Evolutionary conservation across 2,113 vertebrate genomes (phyloP), one percentile per base, ranked within the genome.

Genomic region (Apodemus speciosus): DNA sequence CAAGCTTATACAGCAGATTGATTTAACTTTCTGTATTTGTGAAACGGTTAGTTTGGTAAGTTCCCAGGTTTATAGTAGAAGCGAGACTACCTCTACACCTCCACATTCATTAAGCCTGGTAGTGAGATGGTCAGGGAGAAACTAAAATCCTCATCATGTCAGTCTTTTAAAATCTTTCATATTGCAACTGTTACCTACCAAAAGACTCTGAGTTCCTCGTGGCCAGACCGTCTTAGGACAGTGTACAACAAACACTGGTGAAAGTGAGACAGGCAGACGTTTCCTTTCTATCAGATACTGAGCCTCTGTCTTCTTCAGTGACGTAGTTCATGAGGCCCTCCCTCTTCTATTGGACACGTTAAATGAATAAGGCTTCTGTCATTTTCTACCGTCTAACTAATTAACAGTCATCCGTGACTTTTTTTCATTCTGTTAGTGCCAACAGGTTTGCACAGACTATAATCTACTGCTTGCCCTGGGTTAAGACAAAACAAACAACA

Each of bases 341-440:
- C 20, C 21, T 18, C 77, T 80, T 80, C 9, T 40, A 81, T 1
- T 53, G 79, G 71, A 93, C 89, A 46, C 43, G 30, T 83, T 46
- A 76, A 77, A 60, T 32, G 66, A 79, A 27, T 69, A 69, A 49
- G 21, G 93, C 85, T 81, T 83, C 40, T 71, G 40, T 89, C 49
- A 89, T 64, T 92, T 92, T 95, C 90, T 76, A 90, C 68, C n/a
- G 73, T 75, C 40, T 51, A 71, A 53, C 60, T 90, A 62, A 88
- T 58, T 90, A 92, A 80, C 64, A 84, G 6, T 93, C 85, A 69
- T 32, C 46, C 66, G 51, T 72, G 80, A 88, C 68, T 73, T 15
- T 53, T 88, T 11, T 89, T 92, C 83, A 56, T 16, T 73, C 80
- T 13, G n/a, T 38, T 38, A 60, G 53, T 58, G 68, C 89, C 43